Percentiles rank a stretch among this genome's conserved stretches.
Conservation (phyloP, 2,888 invertebrate species). For the Argyresthia goedartella region DNA sequence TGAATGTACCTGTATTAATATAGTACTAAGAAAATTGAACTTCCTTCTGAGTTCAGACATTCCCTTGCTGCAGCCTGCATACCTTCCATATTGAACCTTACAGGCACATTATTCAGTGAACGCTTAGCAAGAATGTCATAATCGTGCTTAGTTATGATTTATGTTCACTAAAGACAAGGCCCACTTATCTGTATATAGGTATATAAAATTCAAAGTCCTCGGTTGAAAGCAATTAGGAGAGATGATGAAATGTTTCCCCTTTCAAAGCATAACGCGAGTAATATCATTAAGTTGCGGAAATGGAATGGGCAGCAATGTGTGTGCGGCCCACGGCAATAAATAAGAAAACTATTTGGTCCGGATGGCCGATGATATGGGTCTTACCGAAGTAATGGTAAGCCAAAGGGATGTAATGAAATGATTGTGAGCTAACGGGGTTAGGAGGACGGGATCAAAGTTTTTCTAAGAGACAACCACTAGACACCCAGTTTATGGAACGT, state of each 20-base stretch:
- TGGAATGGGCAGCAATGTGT: constrained; percentile 32
- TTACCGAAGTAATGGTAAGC: constrained; percentile 1
- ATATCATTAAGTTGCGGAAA: constrained; percentile 44
- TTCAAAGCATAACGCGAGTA: constrained; percentile 36
- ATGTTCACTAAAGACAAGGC: neutral
- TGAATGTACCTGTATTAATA: too few relatives aligned
- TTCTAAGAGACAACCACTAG: neutral
- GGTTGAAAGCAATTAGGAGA: constrained; percentile 2
- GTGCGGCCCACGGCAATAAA: constrained; percentile 14
- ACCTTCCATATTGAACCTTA: too few relatives aligned
- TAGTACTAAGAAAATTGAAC: too few relatives aligned
- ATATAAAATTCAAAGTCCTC: too few relatives aligned
- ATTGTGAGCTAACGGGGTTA: neutral
- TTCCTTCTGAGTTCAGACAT: too few relatives aligned
- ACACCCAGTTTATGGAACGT: neutral
- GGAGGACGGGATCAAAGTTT: neutral
- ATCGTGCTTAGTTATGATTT: neutral
- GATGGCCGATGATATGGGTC: constrained; percentile 4
- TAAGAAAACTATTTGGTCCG: constrained; percentile 5
- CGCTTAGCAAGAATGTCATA: too few relatives aligned
- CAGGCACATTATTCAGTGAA: too few relatives aligned
- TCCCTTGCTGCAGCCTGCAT: too few relatives aligned
- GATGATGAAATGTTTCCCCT: constrained; percentile 11
- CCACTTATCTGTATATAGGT: neutral
- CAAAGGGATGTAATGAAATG: constrained; percentile 1